Evolutionary conservation across 2,113 vertebrate genomes (phyloP), one percentile per base, ranked within the genome.

Genomic region (Ammospiza caudacuta): DNA sequence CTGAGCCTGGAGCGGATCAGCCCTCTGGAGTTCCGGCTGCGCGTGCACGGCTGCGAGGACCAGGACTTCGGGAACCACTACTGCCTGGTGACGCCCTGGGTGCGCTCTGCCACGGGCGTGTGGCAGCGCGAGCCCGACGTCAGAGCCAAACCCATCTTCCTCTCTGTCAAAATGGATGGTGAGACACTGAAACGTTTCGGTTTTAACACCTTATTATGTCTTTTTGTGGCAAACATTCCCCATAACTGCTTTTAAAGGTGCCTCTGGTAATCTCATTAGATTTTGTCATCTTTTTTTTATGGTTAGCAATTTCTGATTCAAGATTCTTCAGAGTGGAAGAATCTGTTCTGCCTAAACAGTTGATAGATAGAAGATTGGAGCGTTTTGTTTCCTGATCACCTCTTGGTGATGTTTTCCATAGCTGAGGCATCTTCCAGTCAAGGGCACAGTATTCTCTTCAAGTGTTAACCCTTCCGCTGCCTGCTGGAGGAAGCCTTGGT

Each of bases 111-210:
- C 3, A 98, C 98, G 0, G 98, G 98, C 0, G 91, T 96, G 55
- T 99, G 99, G 99, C 99, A 98, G 74, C 97, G 97, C 79, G 98
- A 98, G 37, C 96, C 90, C 1, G 98, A 98, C 87, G 91, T 99
- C 95, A 98, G 88, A 68, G 99, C 99, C 37, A 94, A 97, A 12
- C 96, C 97, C 58, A 58, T 99, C 94, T 99, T 99, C 63, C 94
- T 99, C 1, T 98, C 98, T 2, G 98, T 99, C 92, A 98, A 98
- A 87, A 99, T 99, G 95, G 98, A 99, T 52, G 98, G 99, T 99
- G 94, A 98, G 99, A 69, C 61, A 21, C 11, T 31, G 23, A 25
- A 64, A 24, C 9, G 0, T 41, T 39, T 29, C 2, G 28, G 8
- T 59, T 73, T 69, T 33, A 73, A 72, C n/a, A 44, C 14, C 10